Percentiles rank a stretch among this genome's conserved stretches.
These are phyloP conservation scores for Cyprinus carpio DNA, from an alignment of 2,113 vertebrate genomes.

Conservation along the genomic window DNA sequence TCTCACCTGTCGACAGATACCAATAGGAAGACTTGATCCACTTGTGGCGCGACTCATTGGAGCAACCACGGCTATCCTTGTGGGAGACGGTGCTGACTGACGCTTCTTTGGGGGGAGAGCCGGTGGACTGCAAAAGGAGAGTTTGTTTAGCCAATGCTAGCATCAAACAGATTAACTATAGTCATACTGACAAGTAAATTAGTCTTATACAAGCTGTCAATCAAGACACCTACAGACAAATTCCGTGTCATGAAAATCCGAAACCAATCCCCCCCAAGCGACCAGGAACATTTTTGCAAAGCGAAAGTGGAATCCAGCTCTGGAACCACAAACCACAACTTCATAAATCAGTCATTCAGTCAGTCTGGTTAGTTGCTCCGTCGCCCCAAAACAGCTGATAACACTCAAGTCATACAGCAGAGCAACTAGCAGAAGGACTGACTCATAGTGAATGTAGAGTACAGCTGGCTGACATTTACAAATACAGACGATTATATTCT, in stretches of 20 bases:
- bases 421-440: conserved; percentile 4
- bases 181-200: neutral
- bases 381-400: conserved; percentile 15
- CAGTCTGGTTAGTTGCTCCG: neutral
- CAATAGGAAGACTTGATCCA: conserved; percentile 84
- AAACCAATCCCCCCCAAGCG: neutral
- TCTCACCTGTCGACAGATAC: conserved; percentile 82
- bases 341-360: neutral
- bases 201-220: neutral
- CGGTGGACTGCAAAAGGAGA: conserved; percentile 78
- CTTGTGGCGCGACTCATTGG: conserved; percentile 88
- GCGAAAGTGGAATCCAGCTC: neutral
- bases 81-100: conserved; percentile 81
- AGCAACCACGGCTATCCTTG: conserved; percentile 85
- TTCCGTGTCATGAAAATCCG: neutral
- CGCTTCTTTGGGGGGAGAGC: conserved; percentile 89
- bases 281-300: neutral
- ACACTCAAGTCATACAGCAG: neutral
- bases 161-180: neutral
- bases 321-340: conserved; percentile 6
- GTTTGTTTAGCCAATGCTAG: neutral
- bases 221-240: neutral
- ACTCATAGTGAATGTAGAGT: neutral
- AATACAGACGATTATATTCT: neutral
- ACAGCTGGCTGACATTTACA: conserved; percentile 14